Evolutionary conservation across 2,888 invertebrate species (phyloP).

Genomic region (Rhimphoctona megacephalus): DNA sequence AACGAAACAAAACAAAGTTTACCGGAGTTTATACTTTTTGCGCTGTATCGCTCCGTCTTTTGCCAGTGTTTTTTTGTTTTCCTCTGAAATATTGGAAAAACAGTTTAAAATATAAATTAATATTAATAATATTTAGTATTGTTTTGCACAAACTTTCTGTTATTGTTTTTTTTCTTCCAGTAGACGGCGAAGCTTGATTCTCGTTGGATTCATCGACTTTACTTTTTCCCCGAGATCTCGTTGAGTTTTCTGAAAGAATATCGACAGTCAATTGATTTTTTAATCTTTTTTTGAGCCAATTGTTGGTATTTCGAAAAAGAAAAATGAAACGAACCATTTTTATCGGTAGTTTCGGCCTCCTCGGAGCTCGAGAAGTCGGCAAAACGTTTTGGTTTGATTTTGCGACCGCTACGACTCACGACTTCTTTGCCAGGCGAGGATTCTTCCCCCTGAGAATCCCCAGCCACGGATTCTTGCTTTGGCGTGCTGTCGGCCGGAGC

Average conservation of each 20-base stretch:
- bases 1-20: conserved; percentile 58
- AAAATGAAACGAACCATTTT: conserved; percentile 75
- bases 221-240: conserved; percentile 77
- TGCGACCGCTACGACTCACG: conserved; percentile 90
- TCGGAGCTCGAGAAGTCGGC: conserved; percentile 82
- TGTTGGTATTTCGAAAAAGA: neutral
- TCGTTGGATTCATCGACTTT: conserved; percentile 81
- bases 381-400: conserved; percentile 89
- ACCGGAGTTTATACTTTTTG: conserved; percentile 85
- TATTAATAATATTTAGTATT: no score
- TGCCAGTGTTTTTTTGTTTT: conserved; percentile 85
- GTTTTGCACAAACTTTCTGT: conserved; percentile 78
- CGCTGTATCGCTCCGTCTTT: conserved; percentile 83
- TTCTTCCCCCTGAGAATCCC: conserved; percentile 84
- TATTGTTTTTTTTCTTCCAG: conserved; percentile 76
- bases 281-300: neutral
- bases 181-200: conserved; percentile 76
- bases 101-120: conserved; percentile 86
- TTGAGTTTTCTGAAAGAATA: conserved; percentile 76
- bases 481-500: conserved; percentile 74
- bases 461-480: conserved; percentile 73
- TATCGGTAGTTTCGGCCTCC: conserved; percentile 78
- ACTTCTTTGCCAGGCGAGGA: conserved; percentile 86
- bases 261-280: neutral
- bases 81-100: conserved; percentile 87